Conservation (phyloP, 2,888 invertebrate genomes). For the Euzetes globulus region DNA sequence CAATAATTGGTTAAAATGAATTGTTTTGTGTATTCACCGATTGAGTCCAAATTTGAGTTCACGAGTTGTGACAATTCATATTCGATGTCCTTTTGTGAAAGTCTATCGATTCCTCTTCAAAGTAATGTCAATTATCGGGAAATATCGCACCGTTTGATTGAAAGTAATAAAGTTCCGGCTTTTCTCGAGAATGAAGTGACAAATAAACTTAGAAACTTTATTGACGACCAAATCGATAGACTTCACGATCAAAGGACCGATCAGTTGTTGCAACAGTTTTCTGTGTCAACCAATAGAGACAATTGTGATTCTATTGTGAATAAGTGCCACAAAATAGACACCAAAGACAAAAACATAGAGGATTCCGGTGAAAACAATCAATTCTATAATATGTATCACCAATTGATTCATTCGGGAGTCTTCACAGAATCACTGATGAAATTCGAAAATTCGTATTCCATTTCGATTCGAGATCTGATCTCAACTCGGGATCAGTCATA, state of each 20-base stretch:
- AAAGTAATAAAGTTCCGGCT: conserved; percentile 62
- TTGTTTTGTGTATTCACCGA: conserved; percentile 7
- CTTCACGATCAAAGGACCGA: conserved; percentile 9
- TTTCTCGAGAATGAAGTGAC: conserved; percentile 59
- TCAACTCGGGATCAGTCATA: conserved; percentile 53
- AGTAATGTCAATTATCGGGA: conserved; percentile 55
- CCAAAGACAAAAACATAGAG: conserved; percentile 1
- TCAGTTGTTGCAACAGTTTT: neutral
- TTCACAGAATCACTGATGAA: conserved; percentile 74
- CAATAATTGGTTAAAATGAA: conserved; percentile 19
- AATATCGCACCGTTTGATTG: conserved; percentile 59
- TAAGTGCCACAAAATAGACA: conserved; percentile 5
- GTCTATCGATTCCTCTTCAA: conserved; percentile 31
- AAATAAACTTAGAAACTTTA: conserved; percentile 23
- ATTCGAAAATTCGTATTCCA: conserved; percentile 77
- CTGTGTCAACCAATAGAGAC: neutral
- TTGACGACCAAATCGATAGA: conserved; percentile 32
- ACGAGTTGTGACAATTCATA: neutral
- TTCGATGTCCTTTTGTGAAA: neutral
- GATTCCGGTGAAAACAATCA: conserved; percentile 14
- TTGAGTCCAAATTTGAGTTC: neutral
- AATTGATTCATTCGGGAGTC: conserved; percentile 72
- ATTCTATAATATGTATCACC: conserved; percentile 62
- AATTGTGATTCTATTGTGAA: neutral
- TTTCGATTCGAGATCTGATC: conserved; percentile 65